Base-by-base conservation (phyloP, 2,797 vertebrate genomes). In the Agapornis canus region DNA sequence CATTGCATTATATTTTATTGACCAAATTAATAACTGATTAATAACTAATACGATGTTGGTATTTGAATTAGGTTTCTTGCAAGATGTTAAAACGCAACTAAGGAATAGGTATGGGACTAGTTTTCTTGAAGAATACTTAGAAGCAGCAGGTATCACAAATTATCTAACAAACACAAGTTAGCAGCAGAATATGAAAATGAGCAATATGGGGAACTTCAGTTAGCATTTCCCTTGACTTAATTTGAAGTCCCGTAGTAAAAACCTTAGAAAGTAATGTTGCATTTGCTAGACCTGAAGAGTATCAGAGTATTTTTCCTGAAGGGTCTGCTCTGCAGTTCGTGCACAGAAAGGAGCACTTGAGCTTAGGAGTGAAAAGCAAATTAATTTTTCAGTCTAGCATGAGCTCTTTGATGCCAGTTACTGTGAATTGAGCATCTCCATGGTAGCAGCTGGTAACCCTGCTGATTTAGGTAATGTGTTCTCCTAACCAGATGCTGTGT, bases 331-430 rank as follows among this genome's bases (percentile, higher is more conserved):
- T 68, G 48, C 45, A 13, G 18, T 78, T 39, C 37, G 90, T 82
- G 48, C 43, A 15, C 37, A 73, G 47, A 79, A 56, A 35, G 19
- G n/a, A 56, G 31, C 13, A 31, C 10, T 73, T 0, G 0, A 76
- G 27, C 7, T 45, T 49, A 79, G 61, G 27, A 79, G 17, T 52
- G 56, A 66, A 61, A 68, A 84, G 59, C 11, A 3, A 54, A 56
- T 83, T 43, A 22, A 63, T 54, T 57, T 71, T 78, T 63, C 47
- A 59, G 19, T 81, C 57, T 63, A 15, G 56, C 52, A 4, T n/a
- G n/a, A n/a, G n/a, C n/a, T n/a, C 42, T 82, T 59, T 73, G 49
- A 4, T 72, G 45, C 20, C 56, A 63, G 26, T 89, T 43, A 1
- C 26, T 77, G 20, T 73, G 45, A 54, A 2, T 2, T 79, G 63